These are phyloP conservation scores for Anarhynchus alexandrinus DNA, from an alignment of 2,113 vertebrate species.

Conservation along the genomic window DNA sequence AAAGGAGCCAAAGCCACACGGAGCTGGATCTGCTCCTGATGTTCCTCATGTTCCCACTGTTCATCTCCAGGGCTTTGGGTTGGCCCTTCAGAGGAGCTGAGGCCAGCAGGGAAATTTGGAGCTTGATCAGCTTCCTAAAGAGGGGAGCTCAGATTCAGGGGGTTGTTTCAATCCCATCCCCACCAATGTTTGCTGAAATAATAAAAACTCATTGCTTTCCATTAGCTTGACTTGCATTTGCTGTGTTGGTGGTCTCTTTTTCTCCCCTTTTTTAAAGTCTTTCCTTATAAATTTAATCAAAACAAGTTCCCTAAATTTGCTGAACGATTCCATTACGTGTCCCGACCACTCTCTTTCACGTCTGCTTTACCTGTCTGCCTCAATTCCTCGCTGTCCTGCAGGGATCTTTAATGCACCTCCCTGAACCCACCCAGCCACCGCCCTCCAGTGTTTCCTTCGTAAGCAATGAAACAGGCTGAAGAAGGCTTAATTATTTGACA, in stretches of 20 bases:
- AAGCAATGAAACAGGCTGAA: neutral
- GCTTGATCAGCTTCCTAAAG: constrained; percentile 18
- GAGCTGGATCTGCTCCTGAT: constrained; percentile 39
- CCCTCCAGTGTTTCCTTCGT: neutral
- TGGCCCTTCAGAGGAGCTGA: constrained; percentile 27
- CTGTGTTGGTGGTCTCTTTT: constrained; percentile 46
- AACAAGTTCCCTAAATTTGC: neutral
- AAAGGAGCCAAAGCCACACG: constrained; percentile 36
- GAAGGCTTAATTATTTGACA: neutral
- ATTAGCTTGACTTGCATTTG: neutral
- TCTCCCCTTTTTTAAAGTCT: neutral
- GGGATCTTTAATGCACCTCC: neutral
- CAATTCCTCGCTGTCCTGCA: neutral
- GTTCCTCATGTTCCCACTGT: constrained; percentile 21
- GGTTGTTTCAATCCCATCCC: neutral
- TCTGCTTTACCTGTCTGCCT: neutral
- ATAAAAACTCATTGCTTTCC: constrained; percentile 26
- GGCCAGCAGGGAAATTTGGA: constrained; percentile 48
- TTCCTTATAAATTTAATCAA: constrained; percentile 8
- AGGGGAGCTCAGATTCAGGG: neutral
- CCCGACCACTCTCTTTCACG: neutral
- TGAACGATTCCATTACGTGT: neutral
- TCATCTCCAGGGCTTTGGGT: constrained; percentile 28
- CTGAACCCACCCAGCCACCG: neutral
- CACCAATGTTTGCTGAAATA: constrained; percentile 34